Percentiles rank a stretch among this genome's conserved stretches.
phyloP scores from a whole-genome alignment of 2,797 vertebrate species.

The Cuculus canorus region DNA sequence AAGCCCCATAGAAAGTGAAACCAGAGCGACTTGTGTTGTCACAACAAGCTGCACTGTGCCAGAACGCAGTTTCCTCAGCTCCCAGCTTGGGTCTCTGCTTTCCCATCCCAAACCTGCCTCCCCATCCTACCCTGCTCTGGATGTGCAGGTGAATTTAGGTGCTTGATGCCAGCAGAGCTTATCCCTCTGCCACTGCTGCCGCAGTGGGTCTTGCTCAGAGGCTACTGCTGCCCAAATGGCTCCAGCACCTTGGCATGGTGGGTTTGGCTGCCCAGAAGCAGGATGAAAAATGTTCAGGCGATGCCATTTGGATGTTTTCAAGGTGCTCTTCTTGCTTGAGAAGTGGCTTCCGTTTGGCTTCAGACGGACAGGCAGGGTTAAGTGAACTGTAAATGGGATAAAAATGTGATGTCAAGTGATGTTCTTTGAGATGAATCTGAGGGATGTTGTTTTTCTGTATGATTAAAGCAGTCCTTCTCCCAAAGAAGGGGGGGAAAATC shows the following conservation, averaged over 20 bases:
- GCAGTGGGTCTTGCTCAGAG: background rate
- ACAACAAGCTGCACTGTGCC: too few relatives aligned
- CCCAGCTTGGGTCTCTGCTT: accelerated
- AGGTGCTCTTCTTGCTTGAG: background rate
- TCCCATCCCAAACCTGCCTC: background rate
- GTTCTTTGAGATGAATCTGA: background rate
- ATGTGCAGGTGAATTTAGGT: background rate
- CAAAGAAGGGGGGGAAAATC: background rate
- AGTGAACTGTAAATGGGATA: background rate
- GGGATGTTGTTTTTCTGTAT: background rate
- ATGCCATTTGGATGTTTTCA: background rate
- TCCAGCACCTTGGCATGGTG: background rate
- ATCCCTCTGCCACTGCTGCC: too few relatives aligned
- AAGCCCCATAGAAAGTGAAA: background rate
- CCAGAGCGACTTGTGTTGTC: background rate
- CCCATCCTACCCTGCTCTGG: background rate
- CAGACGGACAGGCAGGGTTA: background rate
- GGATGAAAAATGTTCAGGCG: background rate
- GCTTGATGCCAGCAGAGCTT: background rate
- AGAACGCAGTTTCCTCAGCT: accelerated
- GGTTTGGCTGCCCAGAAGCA: background rate
- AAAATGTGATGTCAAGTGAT: background rate
- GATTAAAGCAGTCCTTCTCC: background rate
- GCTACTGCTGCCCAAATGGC: accelerated
- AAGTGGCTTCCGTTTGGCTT: background rate